A percentile compares a stretch with the other conserved stretches of the same genome.
These are phyloP conservation scores for Halesus radiatus DNA, from an alignment of 1,140 invertebrate genomes.

Conservation along the genomic window DNA sequence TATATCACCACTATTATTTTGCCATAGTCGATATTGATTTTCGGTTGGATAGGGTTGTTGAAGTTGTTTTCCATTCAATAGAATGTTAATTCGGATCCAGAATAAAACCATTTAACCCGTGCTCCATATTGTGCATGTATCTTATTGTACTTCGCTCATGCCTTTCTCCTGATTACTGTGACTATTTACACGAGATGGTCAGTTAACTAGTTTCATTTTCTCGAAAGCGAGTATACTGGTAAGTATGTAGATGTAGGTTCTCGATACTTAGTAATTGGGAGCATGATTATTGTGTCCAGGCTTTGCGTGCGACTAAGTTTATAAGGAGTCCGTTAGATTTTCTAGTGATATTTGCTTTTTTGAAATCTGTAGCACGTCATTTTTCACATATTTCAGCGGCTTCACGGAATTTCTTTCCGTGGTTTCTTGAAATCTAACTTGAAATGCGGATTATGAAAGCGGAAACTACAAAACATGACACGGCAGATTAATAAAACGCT, in stretches of 20 bases:
- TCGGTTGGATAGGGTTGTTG: background rate
- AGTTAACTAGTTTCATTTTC: no score
- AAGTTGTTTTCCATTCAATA: no score
- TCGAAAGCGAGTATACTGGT: no score
- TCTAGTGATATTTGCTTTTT: background rate
- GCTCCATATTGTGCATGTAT: no score
- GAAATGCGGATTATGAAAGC: background rate
- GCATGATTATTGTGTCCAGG: background rate
- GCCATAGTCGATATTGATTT: background rate
- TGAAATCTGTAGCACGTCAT: background rate
- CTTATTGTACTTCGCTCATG: no score
- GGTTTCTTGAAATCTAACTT: conserved; percentile 4
- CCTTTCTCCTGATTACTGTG: no score
- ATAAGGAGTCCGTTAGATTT: background rate
- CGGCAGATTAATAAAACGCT: background rate
- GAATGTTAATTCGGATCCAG: no score
- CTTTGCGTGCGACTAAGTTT: background rate
- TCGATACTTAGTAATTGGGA: background rate
- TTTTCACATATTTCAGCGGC: background rate
- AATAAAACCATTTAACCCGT: no score
- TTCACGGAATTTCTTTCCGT: background rate
- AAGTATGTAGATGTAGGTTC: no score
- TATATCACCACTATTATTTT: background rate
- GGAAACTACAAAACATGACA: background rate
- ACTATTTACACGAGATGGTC: no score